Percentiles rank a stretch among this genome's conserved stretches.
These are phyloP conservation scores for Mactromeris polynyma DNA, from an alignment of 2,888 invertebrate genomes.

Conservation along the genomic window DNA sequence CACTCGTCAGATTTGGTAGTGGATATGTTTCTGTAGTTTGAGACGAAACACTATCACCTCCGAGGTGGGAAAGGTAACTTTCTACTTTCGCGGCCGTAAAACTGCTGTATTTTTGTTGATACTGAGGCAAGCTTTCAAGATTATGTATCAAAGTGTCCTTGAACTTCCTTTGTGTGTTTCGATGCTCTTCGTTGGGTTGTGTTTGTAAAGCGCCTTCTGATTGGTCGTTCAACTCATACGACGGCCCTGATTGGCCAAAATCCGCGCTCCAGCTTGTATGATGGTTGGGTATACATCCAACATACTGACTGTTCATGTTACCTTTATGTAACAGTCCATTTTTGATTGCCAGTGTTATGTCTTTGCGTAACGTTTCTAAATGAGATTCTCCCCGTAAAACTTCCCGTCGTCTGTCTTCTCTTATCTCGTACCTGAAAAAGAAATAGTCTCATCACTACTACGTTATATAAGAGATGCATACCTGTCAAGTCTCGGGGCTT, in stretches of 20 bases:
- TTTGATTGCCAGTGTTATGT: constrained; percentile 84
- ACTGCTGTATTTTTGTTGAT: constrained; percentile 41
- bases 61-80: constrained; percentile 63
- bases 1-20: constrained; percentile 37
- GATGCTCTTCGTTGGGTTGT: background rate
- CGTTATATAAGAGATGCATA: no score
- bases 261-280: background rate
- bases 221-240: constrained; percentile 17
- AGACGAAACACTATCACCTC: constrained; percentile 51
- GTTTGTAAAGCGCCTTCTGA: background rate
- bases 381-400: constrained; percentile 87
- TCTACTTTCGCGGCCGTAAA: constrained; percentile 55
- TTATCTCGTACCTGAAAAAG: constrained; percentile 87
- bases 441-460: no score
- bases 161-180: constrained; percentile 27
- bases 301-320: background rate
- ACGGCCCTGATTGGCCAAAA: constrained; percentile 1
- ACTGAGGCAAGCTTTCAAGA: constrained; percentile 16
- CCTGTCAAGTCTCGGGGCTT: no score
- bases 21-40: constrained; percentile 54
- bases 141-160: constrained; percentile 38
- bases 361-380: constrained; percentile 88
- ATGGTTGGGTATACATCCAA: background rate
- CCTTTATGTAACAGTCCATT: background rate
- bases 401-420: constrained; percentile 88